phyloP scores from a whole-genome alignment of 2,888 invertebrate species.

The Metellina segmentata region DNA sequence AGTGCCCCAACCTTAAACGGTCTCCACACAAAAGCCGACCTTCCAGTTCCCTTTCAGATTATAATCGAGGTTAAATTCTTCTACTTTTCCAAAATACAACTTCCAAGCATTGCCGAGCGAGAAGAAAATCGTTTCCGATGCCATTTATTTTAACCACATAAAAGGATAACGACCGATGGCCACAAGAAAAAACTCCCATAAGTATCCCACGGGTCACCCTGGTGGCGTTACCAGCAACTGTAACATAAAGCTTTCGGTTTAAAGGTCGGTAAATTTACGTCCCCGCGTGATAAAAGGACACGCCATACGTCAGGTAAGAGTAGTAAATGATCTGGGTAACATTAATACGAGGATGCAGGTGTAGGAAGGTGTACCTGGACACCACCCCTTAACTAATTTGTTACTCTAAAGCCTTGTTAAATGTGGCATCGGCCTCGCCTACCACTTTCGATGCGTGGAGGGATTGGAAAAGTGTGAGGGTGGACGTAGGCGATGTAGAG shows the following conservation, averaged over 20 bases:
- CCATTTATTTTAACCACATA: slow-evolving; percentile 18
- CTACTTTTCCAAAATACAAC: too few relatives aligned
- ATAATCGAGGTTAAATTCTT: too few relatives aligned
- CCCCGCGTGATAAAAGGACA: slow-evolving; percentile 30
- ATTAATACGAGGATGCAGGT: slow-evolving; percentile 32
- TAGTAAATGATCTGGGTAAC: slow-evolving; percentile 31
- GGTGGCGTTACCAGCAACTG: neutral
- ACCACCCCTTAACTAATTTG: slow-evolving; percentile 16
- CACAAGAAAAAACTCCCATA: neutral
- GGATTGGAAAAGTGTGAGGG: too few relatives aligned
- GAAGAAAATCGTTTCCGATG: neutral
- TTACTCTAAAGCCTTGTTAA: neutral
- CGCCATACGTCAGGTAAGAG: slow-evolving; percentile 30
- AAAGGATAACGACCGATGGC: neutral
- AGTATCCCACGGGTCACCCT: neutral
- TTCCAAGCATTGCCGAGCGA: too few relatives aligned
- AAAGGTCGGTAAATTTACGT: slow-evolving; percentile 26
- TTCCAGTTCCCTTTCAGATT: too few relatives aligned
- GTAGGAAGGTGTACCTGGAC: neutral
- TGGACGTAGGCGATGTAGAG: too few relatives aligned
- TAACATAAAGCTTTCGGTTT: slow-evolving; percentile 10
- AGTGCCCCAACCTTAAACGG: too few relatives aligned
- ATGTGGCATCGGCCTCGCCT: slow-evolving; percentile 13
- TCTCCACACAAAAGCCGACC: too few relatives aligned
- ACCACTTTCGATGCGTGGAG: neutral